Base-by-base conservation (phyloP, 1,140 invertebrate species). In the Antheraea pernyi region DNA sequence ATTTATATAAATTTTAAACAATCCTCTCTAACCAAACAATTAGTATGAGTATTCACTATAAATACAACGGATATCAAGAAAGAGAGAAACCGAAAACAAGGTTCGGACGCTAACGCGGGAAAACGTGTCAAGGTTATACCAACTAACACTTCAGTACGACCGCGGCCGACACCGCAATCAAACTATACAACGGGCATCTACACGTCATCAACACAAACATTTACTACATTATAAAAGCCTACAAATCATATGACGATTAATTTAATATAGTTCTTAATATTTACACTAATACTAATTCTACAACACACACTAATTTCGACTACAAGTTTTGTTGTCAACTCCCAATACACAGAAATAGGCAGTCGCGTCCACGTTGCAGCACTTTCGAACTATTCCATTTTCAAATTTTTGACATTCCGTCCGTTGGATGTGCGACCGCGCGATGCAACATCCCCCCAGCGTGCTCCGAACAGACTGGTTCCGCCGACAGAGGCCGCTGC, bases 81-180 rank as follows among this genome's bases (percentile, higher is more conserved):
- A 84, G 80, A 88, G 86, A 88, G 86, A 84, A 89, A 86, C 81
- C 73, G 84, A 84, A 88, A 88, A 87, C 84, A 90, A 89, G 88
- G 84, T 83, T 83, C 82, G 73, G 74, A 77, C 78, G 77, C 80
- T 78, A 88, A 82, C 88, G 89, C 89, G 89, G 88, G 85, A 91
- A 91, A 91, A 80, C 73, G 82, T 90, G 89, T 89, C 89, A 91
- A 91, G 88, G 88, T 91, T 85, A 89, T 81, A 69, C 70, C 61
- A 61, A 70, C 83, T 79, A 77, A 76, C 81, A 83, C 79, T 78
- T 84, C 76, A 80, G 79, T 79, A 81, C 80, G 71, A 82, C 76
- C 77, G 79, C 82, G 81, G 78, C 85, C 71, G 78, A 83, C 82
- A 85, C 86, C 82, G 84, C 84, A 86, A 85, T 81, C 75, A 79